Percentiles rank a stretch among this genome's conserved stretches.
phyloP scores from a whole-genome alignment of 2,888 invertebrate genomes.

The Sarcophaga variegata region DNA sequence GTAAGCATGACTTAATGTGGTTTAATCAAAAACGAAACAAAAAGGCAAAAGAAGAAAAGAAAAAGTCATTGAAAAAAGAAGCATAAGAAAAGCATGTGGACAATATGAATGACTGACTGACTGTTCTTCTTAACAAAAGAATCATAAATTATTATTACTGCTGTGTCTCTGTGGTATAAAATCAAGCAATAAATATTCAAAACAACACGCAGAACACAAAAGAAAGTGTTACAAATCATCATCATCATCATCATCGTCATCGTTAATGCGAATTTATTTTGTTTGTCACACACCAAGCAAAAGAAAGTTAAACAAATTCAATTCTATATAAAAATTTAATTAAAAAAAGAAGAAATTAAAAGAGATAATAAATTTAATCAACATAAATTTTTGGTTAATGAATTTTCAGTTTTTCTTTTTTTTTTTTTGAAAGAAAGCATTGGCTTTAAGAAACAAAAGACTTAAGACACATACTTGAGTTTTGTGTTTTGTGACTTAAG shows the following conservation, averaged over 20 bases:
- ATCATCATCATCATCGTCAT: not conserved
- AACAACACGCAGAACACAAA: slow-evolving; percentile 34
- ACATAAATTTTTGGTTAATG: not conserved
- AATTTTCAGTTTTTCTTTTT: not conserved
- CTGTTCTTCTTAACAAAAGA: slow-evolving; percentile 22
- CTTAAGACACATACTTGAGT: slow-evolving; percentile 72
- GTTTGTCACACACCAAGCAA: not conserved
- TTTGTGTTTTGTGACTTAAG: not conserved
- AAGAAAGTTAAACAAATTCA: slow-evolving; percentile 58
- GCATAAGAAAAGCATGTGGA: slow-evolving; percentile 27
- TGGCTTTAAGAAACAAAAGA: slow-evolving; percentile 70
- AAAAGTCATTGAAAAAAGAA: slow-evolving; percentile 11
- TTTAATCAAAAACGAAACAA: too few species aligned
- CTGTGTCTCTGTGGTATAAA: not conserved
- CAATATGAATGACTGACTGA: slow-evolving; percentile 40
- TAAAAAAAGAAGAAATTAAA: not conserved
- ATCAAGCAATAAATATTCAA: not conserved
- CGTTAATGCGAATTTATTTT: slow-evolving; percentile 27
- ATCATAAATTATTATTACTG: slow-evolving; percentile 17
- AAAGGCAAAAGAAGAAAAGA: not conserved
- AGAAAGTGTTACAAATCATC: slow-evolving; percentile 69
- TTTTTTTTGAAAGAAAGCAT: not conserved
- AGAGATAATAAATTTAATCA: not conserved
- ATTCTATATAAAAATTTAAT: slow-evolving; percentile 18
- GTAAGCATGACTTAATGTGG: slow-evolving; percentile 29